Conservation (phyloP, 1,140 invertebrate species). For the Sinonovacula constricta region DNA sequence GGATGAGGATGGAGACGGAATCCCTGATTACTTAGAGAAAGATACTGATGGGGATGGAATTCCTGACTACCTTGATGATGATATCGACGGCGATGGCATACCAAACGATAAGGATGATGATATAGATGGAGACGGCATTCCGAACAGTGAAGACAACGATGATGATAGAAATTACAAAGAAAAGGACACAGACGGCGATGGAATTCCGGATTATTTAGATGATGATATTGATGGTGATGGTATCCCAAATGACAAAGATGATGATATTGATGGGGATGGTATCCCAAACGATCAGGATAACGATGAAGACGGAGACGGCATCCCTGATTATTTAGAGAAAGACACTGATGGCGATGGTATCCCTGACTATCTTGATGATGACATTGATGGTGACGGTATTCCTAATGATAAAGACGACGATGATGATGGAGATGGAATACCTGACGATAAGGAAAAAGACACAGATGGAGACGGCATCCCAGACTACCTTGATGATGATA, state of each 20-base stretch:
- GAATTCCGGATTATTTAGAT: constrained; percentile 65
- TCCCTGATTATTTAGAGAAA: constrained; percentile 66
- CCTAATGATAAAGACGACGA: constrained; percentile 63
- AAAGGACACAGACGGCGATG: constrained; percentile 71
- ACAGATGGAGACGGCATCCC: constrained; percentile 69
- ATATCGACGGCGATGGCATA: constrained; percentile 73
- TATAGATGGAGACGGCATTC: constrained; percentile 71
- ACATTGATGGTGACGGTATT: constrained; percentile 73
- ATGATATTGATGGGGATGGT: constrained; percentile 65
- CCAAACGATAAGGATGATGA: constrained; percentile 64
- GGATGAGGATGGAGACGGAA: constrained; percentile 74
- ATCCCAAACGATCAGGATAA: constrained; percentile 69
- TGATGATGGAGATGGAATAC: constrained; percentile 71
- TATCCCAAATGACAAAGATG: constrained; percentile 56
- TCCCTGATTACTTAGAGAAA: constrained; percentile 67
- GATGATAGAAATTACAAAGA: constrained; percentile 68
- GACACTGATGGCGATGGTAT: constrained; percentile 72
- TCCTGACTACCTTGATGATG: constrained; percentile 68
- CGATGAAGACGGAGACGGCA: constrained; percentile 74
- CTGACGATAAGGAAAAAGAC: constrained; percentile 66
- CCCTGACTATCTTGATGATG: constrained; percentile 68
- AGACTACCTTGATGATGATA: constrained; percentile 67
- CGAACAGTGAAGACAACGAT: constrained; percentile 66
- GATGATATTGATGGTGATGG: constrained; percentile 69
- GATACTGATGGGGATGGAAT: constrained; percentile 73